phyloP scores from a whole-genome alignment of 2,888 invertebrate species.

The Apamea monoglypha region DNA sequence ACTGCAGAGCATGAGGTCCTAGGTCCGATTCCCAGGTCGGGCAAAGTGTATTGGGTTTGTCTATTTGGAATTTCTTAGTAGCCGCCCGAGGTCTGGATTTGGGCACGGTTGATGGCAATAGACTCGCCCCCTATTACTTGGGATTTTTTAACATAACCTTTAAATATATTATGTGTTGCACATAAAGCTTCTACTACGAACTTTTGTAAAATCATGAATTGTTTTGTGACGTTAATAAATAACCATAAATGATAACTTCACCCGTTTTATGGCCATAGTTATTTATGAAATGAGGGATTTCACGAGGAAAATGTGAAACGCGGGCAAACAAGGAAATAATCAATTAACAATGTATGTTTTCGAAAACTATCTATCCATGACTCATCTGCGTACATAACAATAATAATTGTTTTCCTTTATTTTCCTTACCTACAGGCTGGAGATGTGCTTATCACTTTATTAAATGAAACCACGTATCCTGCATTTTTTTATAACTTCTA shows the following conservation, averaged over 20 bases:
- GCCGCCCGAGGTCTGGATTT: too few relatives aligned
- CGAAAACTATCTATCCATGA: conserved; percentile 12
- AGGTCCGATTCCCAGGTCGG: too few relatives aligned
- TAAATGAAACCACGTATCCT: too few relatives aligned
- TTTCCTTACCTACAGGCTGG: background rate
- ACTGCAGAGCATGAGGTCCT: too few relatives aligned
- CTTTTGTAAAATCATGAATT: background rate
- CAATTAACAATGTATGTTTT: background rate
- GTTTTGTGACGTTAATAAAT: background rate
- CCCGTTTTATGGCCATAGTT: background rate
- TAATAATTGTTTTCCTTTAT: background rate
- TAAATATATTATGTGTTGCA: too few relatives aligned
- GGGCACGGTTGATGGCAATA: too few relatives aligned
- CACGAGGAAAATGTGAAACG: conserved; percentile 12
- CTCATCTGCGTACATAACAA: background rate
- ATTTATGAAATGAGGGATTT: conserved; percentile 16
- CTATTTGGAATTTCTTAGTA: too few relatives aligned
- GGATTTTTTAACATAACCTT: too few relatives aligned
- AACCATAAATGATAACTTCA: background rate
- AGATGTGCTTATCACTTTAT: background rate
- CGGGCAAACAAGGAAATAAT: conserved; percentile 12
- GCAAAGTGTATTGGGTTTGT: too few relatives aligned
- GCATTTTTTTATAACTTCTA: background rate
- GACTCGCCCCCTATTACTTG: too few relatives aligned
- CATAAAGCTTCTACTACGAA: too few relatives aligned